Evolutionary conservation across 2,888 invertebrate genomes (phyloP).

Genomic region (Euproctis similis): DNA sequence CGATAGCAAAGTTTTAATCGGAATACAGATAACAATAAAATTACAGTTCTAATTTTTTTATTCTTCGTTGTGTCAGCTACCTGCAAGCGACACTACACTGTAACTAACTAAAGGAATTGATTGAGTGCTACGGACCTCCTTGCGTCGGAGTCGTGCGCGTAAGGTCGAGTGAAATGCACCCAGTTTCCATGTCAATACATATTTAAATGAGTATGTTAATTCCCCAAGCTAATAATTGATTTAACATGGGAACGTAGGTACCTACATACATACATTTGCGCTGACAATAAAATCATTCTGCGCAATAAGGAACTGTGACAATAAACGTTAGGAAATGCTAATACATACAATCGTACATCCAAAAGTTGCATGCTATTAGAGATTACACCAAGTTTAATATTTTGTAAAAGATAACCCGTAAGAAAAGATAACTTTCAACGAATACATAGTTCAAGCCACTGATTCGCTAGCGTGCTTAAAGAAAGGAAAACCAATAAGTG

Average conservation of each 20-base stretch:
- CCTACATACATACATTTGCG: constrained; percentile 49
- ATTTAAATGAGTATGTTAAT: constrained; percentile 66
- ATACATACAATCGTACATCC: too few relatives aligned
- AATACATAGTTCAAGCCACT: too few relatives aligned
- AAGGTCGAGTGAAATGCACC: constrained; percentile 53
- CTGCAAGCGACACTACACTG: constrained; percentile 31
- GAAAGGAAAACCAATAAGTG: too few relatives aligned
- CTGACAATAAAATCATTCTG: constrained; percentile 50
- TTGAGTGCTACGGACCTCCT: constrained; percentile 27
- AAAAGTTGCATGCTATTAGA: too few relatives aligned
- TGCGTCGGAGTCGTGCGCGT: constrained; percentile 24
- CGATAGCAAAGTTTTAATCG: constrained; percentile 54
- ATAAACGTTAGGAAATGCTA: too few relatives aligned
- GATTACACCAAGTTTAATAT: too few relatives aligned
- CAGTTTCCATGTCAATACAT: constrained; percentile 46
- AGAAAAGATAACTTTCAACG: too few relatives aligned
- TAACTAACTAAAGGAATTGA: constrained; percentile 16
- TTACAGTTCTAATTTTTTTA: constrained; percentile 34
- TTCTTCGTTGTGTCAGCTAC: constrained; percentile 18
- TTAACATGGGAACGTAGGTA: too few relatives aligned
- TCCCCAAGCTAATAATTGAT: constrained; percentile 47
- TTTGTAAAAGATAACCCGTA: too few relatives aligned
- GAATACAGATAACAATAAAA: constrained; percentile 62
- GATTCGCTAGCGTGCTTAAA: too few relatives aligned
- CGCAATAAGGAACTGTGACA: constrained; percentile 30